Conservation (phyloP, 2,888 invertebrate genomes). For the Gymnocheta viridis region DNA sequence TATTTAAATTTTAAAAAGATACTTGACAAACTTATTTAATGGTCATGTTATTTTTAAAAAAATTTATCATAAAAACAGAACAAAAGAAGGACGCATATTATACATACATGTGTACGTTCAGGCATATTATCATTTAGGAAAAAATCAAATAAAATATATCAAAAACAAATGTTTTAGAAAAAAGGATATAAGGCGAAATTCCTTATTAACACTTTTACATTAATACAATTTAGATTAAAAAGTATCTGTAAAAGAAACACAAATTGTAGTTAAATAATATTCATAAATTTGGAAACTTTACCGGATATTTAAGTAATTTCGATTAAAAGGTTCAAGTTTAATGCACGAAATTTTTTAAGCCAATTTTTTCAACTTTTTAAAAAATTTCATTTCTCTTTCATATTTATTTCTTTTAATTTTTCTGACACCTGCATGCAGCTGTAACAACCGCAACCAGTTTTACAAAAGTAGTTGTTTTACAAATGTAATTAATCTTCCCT, state of each 20-base stretch:
- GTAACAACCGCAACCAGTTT: background rate
- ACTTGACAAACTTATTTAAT: too few species aligned
- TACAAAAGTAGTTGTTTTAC: background rate
- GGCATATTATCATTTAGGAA: too few species aligned
- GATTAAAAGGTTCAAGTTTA: too few species aligned
- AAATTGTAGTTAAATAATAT: background rate
- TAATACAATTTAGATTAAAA: background rate
- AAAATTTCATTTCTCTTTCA: background rate
- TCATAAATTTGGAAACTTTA: background rate
- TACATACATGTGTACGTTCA: too few species aligned
- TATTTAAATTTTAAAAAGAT: too few species aligned
- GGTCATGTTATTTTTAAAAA: too few species aligned
- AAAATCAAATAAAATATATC: too few species aligned
- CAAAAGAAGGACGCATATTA: too few species aligned
- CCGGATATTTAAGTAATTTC: too few species aligned
- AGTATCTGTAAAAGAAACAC: background rate
- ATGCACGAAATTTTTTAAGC: too few species aligned
- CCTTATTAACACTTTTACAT: background rate
- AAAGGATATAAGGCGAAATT: slow-evolving; percentile 12
- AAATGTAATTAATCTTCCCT: slow-evolving; percentile 33
- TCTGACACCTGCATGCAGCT: background rate
- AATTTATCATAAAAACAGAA: too few species aligned
- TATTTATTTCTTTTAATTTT: background rate
- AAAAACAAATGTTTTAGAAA: background rate
- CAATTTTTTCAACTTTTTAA: too few species aligned